A percentile compares a stretch with the other conserved stretches of the same genome.
These are phyloP conservation scores for Amphipoea lucens DNA, from an alignment of 2,888 invertebrate genomes.

Conservation along the genomic window DNA sequence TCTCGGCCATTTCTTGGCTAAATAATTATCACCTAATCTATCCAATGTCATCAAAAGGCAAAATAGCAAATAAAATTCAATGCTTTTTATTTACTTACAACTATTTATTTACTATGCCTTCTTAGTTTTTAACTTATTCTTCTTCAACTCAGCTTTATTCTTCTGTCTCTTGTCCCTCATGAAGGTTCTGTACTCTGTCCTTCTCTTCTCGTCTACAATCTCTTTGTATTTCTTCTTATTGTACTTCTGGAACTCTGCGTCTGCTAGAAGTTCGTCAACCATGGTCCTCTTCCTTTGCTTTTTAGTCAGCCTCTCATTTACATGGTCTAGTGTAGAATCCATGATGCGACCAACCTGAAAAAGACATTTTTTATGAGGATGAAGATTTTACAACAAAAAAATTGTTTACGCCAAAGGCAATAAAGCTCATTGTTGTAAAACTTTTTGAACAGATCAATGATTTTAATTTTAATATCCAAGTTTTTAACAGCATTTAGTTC, in stretches of 20 bases:
- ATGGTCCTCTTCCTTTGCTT: conserved; percentile 96
- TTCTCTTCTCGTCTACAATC: conserved; percentile 93
- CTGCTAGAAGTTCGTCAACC: conserved; percentile 97
- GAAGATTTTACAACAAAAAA: too few species aligned
- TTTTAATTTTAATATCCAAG: too few species aligned
- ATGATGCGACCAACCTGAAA: conserved; percentile 94
- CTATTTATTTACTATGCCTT: conserved; percentile 67
- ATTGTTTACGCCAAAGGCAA: too few species aligned
- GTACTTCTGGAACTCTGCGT: conserved; percentile 95
- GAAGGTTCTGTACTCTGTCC: conserved; percentile 93
- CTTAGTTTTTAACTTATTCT: conserved; percentile 80
- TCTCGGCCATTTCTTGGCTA: not conserved
- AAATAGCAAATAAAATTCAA: not conserved
- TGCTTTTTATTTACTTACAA: not conserved
- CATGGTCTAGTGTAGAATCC: conserved; percentile 96
- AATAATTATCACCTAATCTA: not conserved
- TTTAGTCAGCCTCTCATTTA: conserved; percentile 94
- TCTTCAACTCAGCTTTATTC: conserved; percentile 88
- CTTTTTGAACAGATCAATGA: too few species aligned
- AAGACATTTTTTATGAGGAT: not conserved
- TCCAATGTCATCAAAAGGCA: not conserved
- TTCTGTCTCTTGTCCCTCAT: conserved; percentile 94
- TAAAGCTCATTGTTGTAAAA: too few species aligned
- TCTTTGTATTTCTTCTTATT: conserved; percentile 95
- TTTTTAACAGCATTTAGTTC: too few species aligned